A percentile compares a stretch with the other conserved stretches of the same genome.
phyloP scores from a whole-genome alignment of 2,888 invertebrate species.

The Dryadula phaetusa region DNA sequence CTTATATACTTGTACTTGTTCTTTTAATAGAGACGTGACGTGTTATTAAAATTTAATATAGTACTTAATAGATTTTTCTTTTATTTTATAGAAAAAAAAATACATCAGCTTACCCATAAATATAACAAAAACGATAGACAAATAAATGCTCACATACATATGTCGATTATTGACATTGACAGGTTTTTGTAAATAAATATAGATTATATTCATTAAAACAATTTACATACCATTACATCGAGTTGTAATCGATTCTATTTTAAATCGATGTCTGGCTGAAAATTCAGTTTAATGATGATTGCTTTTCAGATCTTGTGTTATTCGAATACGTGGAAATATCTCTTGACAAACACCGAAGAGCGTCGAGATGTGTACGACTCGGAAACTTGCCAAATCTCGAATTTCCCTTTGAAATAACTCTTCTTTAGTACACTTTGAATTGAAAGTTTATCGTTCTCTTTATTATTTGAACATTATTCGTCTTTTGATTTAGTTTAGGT shows the following conservation, averaged over 20 bases:
- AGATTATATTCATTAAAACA: background rate
- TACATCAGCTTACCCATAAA: no score
- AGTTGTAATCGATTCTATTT: background rate
- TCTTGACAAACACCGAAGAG: constrained; percentile 44
- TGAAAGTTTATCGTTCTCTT: background rate
- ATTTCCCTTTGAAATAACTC: constrained; percentile 50
- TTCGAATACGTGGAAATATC: constrained; percentile 16
- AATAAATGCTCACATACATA: no score
- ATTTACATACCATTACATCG: background rate
- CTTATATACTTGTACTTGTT: no score
- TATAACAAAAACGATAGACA: no score
- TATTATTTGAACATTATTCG: background rate
- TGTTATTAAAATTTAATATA: no score
- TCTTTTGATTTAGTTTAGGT: constrained; percentile 2
- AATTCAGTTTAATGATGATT: constrained; percentile 3
- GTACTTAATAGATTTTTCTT: no score
- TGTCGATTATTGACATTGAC: no score
- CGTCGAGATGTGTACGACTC: constrained; percentile 56
- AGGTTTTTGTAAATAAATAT: background rate
- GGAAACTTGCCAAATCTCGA: constrained; percentile 62
- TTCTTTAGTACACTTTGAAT: background rate
- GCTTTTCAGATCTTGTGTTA: constrained; percentile 11
- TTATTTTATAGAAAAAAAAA: no score
- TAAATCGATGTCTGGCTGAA: background rate
- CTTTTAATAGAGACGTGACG: no score